Evolutionary conservation across 2,888 invertebrate genomes (phyloP).

Genomic region (Lasiommata megera): DNA sequence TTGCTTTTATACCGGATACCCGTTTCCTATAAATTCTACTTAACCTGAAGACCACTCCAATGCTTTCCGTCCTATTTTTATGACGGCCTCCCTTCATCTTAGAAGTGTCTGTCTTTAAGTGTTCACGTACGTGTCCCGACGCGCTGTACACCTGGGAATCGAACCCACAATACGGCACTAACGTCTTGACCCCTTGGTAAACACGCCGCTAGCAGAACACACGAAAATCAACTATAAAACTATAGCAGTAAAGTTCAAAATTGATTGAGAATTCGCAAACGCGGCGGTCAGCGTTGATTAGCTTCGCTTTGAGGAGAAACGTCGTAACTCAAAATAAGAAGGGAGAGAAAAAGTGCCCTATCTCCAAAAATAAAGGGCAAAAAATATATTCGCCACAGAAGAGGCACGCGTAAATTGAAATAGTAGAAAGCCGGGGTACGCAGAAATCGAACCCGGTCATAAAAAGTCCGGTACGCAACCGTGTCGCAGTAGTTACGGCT

Average conservation of each 20-base stretch:
- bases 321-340: conserved; percentile 37
- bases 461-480: conserved; percentile 68
- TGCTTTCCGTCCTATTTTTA: conserved; percentile 74
- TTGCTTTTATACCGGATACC: conserved; percentile 14
- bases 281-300: conserved; percentile 72
- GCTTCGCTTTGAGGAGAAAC: conserved; percentile 42
- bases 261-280: conserved; percentile 12
- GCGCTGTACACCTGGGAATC: conserved; percentile 79
- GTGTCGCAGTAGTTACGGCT: conserved; percentile 74
- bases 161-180: conserved; percentile 75
- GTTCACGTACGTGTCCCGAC: conserved; percentile 72
- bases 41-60: conserved; percentile 32
- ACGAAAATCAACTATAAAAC: conserved; percentile 41
- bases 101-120: conserved; percentile 76
- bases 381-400: conserved; percentile 17
- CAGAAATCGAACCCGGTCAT: conserved; percentile 52
- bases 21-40: conserved; percentile 30
- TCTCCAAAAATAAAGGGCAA: conserved; percentile 16
- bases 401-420: conserved; percentile 71
- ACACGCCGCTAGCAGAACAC: conserved; percentile 21
- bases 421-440: conserved; percentile 54
- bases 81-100: conserved; percentile 79
- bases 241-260: conserved; percentile 36
- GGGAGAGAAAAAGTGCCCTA: conserved; percentile 41
- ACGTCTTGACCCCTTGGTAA: conserved; percentile 64